Conservation (phyloP, 2,797 vertebrate species). For the Hyperoplus lanceolatus region DNA sequence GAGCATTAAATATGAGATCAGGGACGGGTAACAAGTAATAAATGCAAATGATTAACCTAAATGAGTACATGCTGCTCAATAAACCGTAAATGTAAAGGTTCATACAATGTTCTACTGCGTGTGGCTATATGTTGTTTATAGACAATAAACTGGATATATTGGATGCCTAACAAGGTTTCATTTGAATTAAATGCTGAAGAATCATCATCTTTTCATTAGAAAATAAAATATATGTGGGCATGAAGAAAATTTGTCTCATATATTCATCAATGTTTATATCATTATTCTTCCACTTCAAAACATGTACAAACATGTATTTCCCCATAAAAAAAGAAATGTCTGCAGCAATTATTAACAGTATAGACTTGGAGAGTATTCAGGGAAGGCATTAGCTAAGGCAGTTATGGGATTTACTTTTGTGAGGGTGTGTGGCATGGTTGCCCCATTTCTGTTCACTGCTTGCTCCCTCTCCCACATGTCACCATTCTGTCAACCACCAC, state of each 20-base stretch:
- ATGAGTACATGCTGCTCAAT: slow-evolving; percentile 10
- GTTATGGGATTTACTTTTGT: slow-evolving; percentile 81
- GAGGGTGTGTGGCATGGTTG: slow-evolving; percentile 84
- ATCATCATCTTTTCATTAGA: neutral
- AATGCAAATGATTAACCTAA: neutral
- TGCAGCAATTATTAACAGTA: slow-evolving; percentile 79
- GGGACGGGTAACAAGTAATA: neutral
- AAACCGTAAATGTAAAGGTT: neutral
- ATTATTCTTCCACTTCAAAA: slow-evolving; percentile 10
- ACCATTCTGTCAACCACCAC: slow-evolving; percentile 88
- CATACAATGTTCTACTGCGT: neutral
- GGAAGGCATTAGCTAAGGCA: slow-evolving; percentile 75
- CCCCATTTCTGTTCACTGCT: slow-evolving; percentile 86
- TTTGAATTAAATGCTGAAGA: neutral
- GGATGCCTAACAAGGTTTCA: neutral
- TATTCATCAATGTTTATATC: neutral
- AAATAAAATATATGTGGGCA: neutral
- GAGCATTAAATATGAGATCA: slow-evolving; percentile 5
- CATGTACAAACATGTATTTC: slow-evolving; percentile 21
- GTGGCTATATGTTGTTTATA: neutral
- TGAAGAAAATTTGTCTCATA: neutral
- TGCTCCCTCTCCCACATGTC: slow-evolving; percentile 88
- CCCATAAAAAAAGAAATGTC: slow-evolving; percentile 53
- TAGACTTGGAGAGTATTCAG: slow-evolving; percentile 76
- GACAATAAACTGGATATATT: neutral